Base-by-base conservation (phyloP, 2,797 vertebrate genomes). In the Gastrophryne carolinensis region DNA sequence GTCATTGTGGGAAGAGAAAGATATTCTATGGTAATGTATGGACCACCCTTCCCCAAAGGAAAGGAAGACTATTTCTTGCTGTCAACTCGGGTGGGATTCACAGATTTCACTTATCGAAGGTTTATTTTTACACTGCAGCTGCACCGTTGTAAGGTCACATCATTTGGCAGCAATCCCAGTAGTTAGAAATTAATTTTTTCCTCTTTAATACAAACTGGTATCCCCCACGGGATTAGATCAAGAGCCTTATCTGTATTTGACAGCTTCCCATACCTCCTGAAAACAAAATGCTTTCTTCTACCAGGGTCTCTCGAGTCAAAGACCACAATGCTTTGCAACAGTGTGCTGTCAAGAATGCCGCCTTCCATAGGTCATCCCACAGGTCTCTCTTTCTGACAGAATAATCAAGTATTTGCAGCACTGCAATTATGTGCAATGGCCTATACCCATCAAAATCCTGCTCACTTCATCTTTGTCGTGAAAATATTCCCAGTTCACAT, bases 121-220 rank as follows among this genome's bases (percentile, higher is more conserved):
- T 90, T 88, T 92, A 89, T 89, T 91, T 90, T 88, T 87, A 84
- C 83, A 87, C 82, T 85, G 80, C 90, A 91, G 90, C 89, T 90
- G 90, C 86, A 84, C 87, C 86, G 85, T 88, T 88, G 87, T 78
- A 89, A 90, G 90, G 91, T 92, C 87, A 85, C 84, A 88, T 87
- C 89, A 89, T 90, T 90, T 92, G 90, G 91, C 91, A 90, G 87
- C 17, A 58, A 83, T 90, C 90, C 89, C 89, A 90, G 89, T 83
- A 87, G 86, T 91, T 91, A 92, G 91, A 92, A 92, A 92, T 90
- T 91, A 91, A 90, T 92, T 92, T 92, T 92, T 90, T 92, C 84
- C 89, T 87, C 91, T 92, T 91, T 92, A 90, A 91, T 90, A 90
- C 87, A 88, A 87, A 83, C 73, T 82, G 82, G 83, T 83, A 82